Conservation (phyloP, 64 coral and sea anemone species). For the Actinia tenebrosa region DNA sequence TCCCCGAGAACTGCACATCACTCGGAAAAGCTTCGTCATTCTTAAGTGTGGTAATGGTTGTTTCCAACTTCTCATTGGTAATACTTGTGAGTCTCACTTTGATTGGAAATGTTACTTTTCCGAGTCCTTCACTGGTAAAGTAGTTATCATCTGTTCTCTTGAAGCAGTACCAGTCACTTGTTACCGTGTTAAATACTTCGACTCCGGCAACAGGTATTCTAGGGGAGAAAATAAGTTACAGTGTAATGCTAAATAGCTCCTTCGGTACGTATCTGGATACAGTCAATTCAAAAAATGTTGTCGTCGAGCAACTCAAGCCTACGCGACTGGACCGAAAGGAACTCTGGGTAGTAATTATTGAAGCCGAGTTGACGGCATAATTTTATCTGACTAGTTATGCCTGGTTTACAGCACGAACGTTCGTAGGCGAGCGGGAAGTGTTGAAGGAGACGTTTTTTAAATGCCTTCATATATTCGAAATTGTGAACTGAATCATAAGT, state of each 20-base stretch:
- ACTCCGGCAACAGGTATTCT: conserved; percentile 77
- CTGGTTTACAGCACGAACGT: no score
- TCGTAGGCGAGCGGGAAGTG: no score
- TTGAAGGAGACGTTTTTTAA: no score
- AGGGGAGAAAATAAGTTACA: no score
- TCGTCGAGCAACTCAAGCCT: no score
- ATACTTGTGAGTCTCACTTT: conserved; percentile 65
- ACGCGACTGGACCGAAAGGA: no score
- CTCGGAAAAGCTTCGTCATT: conserved; percentile 31
- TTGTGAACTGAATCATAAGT: no score
- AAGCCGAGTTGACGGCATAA: no score
- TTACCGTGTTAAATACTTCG: conserved; percentile 62
- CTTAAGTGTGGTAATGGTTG: conserved; percentile 24
- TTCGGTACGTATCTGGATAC: not conserved
- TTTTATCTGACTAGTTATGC: no score
- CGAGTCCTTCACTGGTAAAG: conserved; percentile 42
- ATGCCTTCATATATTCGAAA: no score
- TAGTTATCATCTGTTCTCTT: conserved; percentile 68
- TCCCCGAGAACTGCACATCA: conserved; percentile 64
- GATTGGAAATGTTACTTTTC: conserved; percentile 59
- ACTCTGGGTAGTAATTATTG: no score
- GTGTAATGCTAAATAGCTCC: not conserved
- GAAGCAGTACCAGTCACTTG: conserved; percentile 48
- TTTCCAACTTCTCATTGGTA: conserved; percentile 53
- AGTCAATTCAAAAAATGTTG: no score